Percentiles rank a stretch among this genome's conserved stretches.
Conservation (phyloP, 1,140 invertebrate species). For the Oscheius sp. region DNA sequence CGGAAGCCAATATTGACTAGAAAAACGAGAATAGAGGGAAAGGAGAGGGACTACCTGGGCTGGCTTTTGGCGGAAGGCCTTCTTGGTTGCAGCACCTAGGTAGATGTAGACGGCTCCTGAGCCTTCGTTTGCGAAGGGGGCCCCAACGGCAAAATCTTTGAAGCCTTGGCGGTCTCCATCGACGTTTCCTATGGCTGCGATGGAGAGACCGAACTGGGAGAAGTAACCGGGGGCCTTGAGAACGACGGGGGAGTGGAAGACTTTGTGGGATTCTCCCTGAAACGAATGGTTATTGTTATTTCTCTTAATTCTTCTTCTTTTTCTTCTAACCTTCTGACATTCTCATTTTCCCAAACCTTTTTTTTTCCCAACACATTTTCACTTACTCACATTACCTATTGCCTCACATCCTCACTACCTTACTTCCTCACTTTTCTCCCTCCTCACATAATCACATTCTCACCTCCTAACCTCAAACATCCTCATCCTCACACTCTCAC, state of each 20-base stretch:
- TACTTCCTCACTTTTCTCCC: too few species aligned
- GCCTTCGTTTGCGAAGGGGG: constrained; percentile 80
- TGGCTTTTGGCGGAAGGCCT: constrained; percentile 41
- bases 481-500: too few species aligned
- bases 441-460: too few species aligned
- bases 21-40: neutral
- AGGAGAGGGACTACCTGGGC: constrained; percentile 44
- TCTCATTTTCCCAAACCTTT: too few species aligned
- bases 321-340: too few species aligned
- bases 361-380: too few species aligned
- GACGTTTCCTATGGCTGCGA: constrained; percentile 81
- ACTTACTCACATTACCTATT: too few species aligned
- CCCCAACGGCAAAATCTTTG: constrained; percentile 80
- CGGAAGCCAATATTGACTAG: constrained; percentile 18
- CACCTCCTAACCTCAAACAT: too few species aligned
- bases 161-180: constrained; percentile 77
- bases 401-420: too few species aligned
- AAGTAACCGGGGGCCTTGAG: constrained; percentile 33
- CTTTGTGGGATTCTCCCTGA: constrained; percentile 30
- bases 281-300: neutral
- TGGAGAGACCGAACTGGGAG: constrained; percentile 67
- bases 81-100: constrained; percentile 68
- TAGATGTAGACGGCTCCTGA: constrained; percentile 77
- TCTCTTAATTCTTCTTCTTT: neutral
- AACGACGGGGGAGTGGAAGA: constrained; percentile 50